phyloP scores from a whole-genome alignment of 2,797 vertebrate species.

The Vespertilio murinus region DNA sequence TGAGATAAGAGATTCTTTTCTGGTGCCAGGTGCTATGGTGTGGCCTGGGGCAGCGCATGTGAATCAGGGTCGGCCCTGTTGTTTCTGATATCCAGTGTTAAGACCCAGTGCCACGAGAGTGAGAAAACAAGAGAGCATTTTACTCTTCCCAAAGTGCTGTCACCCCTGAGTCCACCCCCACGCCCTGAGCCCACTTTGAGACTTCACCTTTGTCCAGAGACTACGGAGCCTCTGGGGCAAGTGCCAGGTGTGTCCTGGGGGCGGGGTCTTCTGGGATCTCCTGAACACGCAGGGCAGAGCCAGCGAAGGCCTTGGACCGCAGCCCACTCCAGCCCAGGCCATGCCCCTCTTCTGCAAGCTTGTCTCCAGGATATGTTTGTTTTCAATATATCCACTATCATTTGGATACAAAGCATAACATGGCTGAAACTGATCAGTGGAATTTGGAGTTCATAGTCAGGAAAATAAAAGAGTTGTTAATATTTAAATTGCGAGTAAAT shows the following conservation, averaged over 20 bases:
- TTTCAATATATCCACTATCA: not conserved
- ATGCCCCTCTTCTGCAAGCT: not conserved
- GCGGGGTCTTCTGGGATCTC: not conserved
- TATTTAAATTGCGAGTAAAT: constrained; percentile 54
- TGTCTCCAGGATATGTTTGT: not conserved
- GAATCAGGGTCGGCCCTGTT: not conserved
- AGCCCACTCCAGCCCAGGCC: not conserved
- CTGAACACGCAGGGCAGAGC: not conserved
- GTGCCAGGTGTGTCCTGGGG: not conserved
- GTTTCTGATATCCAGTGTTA: not conserved
- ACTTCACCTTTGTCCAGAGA: not conserved
- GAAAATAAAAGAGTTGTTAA: constrained; percentile 49
- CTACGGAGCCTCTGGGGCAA: not conserved
- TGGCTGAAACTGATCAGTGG: not conserved
- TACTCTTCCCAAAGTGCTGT: not conserved
- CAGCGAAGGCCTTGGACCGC: not conserved
- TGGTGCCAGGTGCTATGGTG: not conserved
- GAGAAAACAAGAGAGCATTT: not conserved
- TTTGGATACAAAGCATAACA: constrained; percentile 11
- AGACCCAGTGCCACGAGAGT: not conserved
- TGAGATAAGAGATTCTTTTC: not conserved
- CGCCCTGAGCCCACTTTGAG: not conserved
- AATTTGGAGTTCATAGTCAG: constrained; percentile 28
- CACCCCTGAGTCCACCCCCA: not conserved
- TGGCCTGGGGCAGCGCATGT: not conserved